Conservation (phyloP, 2,888 invertebrate species). For the Caenorhabditis sinica region DNA sequence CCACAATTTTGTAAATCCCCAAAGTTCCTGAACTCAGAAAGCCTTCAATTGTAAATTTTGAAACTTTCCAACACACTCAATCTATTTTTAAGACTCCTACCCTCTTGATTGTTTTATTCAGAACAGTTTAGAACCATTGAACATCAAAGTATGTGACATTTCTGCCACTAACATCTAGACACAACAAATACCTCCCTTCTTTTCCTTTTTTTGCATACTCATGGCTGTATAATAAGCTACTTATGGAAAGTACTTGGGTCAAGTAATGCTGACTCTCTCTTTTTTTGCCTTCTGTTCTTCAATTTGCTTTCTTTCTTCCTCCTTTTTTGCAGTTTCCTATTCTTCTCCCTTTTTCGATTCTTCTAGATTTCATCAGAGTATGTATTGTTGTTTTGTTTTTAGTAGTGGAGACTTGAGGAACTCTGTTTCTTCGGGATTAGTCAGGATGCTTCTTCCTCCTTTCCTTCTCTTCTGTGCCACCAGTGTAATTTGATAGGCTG, state of each 20-base stretch:
- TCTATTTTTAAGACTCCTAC: too few species aligned
- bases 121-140: background rate
- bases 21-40: too few species aligned
- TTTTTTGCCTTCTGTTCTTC: background rate
- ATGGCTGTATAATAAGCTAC: slow-evolving; percentile 63
- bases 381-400: slow-evolving; percentile 43
- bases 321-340: slow-evolving; percentile 1
- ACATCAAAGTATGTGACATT: slow-evolving; percentile 1
- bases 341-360: slow-evolving; percentile 1
- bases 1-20: too few species aligned
- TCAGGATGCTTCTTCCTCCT: slow-evolving; percentile 39
- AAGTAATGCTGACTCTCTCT: slow-evolving; percentile 55
- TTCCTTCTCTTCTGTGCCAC: background rate
- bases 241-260: slow-evolving; percentile 66
- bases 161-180: slow-evolving; percentile 10
- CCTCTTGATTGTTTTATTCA: too few species aligned
- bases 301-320: slow-evolving; percentile 1
- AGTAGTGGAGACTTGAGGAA: slow-evolving; percentile 6
- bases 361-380: slow-evolving; percentile 31
- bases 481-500: slow-evolving; percentile 46
- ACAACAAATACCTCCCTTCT: slow-evolving; percentile 22
- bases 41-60: too few species aligned
- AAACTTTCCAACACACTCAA: too few species aligned
- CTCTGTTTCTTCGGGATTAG: slow-evolving; percentile 55
- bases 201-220: slow-evolving; percentile 36